phyloP scores from a whole-genome alignment of 1,140 invertebrate species.

The Stenopsyche tienmushanensis region DNA sequence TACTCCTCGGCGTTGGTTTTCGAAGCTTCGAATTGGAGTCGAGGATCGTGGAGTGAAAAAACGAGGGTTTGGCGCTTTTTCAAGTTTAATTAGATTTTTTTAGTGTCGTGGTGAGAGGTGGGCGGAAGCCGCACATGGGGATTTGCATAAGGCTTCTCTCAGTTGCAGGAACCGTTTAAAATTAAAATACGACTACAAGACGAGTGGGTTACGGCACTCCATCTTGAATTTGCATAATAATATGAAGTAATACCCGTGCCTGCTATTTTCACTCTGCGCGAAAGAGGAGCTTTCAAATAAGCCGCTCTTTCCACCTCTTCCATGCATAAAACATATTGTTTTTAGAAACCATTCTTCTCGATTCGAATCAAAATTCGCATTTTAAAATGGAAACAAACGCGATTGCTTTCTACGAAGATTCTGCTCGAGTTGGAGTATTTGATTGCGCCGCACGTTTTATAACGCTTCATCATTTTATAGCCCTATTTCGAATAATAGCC shows the following conservation, averaged over 20 bases:
- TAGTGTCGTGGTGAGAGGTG: not conserved
- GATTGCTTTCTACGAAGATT: too few relatives aligned
- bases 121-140: not conserved
- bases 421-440: too few relatives aligned
- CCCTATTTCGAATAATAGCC: too few relatives aligned
- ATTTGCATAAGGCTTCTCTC: conserved; percentile 29
- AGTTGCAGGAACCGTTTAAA: conserved; percentile 31
- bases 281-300: not conserved
- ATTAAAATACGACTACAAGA: conserved; percentile 34
- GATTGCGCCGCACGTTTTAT: too few relatives aligned
- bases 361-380: too few relatives aligned
- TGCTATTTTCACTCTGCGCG: conserved; percentile 1
- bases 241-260: conserved; percentile 28
- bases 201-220: conserved; percentile 31
- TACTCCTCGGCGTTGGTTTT: too few relatives aligned
- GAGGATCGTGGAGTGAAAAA: too few relatives aligned
- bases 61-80: too few relatives aligned
- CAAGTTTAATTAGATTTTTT: conserved; percentile 23
- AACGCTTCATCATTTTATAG: too few relatives aligned
- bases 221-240: conserved; percentile 34
- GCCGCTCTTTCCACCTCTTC: not conserved
- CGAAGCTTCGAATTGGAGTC: too few relatives aligned
- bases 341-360: too few relatives aligned
- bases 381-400: too few relatives aligned
- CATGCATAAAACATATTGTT: conserved; percentile 14